A percentile compares a stretch with the other conserved stretches of the same genome.
phyloP scores from a whole-genome alignment of 2,888 invertebrate species.

The Embidobia sp. region DNA sequence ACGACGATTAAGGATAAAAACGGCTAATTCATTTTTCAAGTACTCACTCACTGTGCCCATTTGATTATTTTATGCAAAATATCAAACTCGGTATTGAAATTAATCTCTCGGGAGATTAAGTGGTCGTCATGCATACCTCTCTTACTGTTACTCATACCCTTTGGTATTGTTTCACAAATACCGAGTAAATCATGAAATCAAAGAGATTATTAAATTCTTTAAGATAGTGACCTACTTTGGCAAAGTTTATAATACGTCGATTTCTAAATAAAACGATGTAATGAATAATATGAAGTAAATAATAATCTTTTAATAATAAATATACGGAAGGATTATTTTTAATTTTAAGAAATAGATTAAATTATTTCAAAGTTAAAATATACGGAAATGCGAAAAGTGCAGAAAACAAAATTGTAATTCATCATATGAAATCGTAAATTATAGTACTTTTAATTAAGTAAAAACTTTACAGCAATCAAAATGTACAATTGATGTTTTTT shows the following conservation, averaged over 20 bases:
- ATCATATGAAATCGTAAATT: no score
- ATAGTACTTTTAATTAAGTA: no score
- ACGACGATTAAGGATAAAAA: constrained; percentile 7
- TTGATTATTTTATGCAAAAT: constrained; percentile 35
- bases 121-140: constrained; percentile 36
- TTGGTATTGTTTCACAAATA: constrained; percentile 35
- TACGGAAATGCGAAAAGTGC: no score
- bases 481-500: no score
- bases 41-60: background rate
- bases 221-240: constrained; percentile 34
- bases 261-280: constrained; percentile 21
- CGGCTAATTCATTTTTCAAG: constrained; percentile 24
- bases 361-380: no score
- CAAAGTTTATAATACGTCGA: constrained; percentile 25
- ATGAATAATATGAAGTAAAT: no score
- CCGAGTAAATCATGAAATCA: constrained; percentile 43
- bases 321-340: no score
- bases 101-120: constrained; percentile 47
- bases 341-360: no score
- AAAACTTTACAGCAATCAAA: no score
- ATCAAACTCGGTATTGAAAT: constrained; percentile 31
- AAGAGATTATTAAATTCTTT: constrained; percentile 49
- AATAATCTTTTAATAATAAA: no score
- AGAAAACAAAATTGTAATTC: no score
- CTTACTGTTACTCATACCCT: constrained; percentile 29